Evolutionary conservation across 2,113 vertebrate genomes (phyloP).

Genomic region (Cyprinodon brontotheroides): DNA sequence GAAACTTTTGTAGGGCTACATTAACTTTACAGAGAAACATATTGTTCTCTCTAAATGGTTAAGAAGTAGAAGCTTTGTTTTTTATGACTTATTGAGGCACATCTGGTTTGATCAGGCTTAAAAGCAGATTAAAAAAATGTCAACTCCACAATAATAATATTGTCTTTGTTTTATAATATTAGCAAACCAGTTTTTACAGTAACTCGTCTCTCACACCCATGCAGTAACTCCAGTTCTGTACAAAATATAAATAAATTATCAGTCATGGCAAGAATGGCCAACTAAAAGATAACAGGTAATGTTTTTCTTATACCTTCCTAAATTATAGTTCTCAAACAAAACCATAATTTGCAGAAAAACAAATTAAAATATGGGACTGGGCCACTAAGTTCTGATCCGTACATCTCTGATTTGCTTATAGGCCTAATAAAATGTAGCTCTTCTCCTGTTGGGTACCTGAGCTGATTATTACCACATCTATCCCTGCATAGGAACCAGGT

Average conservation of each 20-base stretch:
- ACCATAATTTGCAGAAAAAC: not conserved
- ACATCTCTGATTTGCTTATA: constrained; percentile 41
- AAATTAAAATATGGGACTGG: not conserved
- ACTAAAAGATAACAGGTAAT: not conserved
- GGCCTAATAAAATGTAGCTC: constrained; percentile 41
- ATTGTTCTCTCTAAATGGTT: no score
- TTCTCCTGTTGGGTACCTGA: constrained; percentile 41
- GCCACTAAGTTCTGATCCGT: constrained; percentile 29
- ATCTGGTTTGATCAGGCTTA: not conserved
- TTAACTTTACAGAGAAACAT: no score
- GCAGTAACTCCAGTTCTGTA: not conserved
- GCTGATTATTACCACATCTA: constrained; percentile 40
- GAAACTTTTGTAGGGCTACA: no score
- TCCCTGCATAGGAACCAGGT: constrained; percentile 57
- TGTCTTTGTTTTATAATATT: not conserved
- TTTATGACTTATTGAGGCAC: no score
- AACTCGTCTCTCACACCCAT: not conserved
- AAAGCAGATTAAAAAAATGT: not conserved
- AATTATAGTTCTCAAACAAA: not conserved
- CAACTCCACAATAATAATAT: not conserved
- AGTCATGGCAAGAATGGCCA: not conserved
- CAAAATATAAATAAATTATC: not conserved
- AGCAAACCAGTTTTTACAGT: not conserved
- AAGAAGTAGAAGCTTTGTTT: no score
- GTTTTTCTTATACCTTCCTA: not conserved